phyloP scores from a whole-genome alignment of 2,797 vertebrate species.

The Chlorospingus semifuscus region DNA sequence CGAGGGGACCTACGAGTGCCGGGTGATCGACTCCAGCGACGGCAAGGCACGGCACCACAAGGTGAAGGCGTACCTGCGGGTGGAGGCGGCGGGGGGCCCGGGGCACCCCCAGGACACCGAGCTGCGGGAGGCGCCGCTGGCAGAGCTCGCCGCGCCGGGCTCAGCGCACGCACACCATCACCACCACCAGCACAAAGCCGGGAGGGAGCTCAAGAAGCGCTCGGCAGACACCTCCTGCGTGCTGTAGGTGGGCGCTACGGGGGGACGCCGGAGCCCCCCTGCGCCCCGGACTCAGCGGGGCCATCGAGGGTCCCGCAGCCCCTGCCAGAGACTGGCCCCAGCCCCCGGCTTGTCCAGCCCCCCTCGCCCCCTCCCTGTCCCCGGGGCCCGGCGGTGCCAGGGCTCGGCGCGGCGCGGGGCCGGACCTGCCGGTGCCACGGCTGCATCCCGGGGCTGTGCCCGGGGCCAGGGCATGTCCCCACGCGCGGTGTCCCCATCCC shows the following conservation, averaged over 20 bases:
- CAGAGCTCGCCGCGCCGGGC: slow-evolving; percentile 14
- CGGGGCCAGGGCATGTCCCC: background rate
- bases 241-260: slow-evolving; percentile 71
- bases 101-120: slow-evolving; percentile 66
- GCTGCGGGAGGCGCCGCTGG: slow-evolving; percentile 55
- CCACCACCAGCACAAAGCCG: slow-evolving; percentile 77
- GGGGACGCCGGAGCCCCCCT: background rate
- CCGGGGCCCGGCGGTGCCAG: background rate
- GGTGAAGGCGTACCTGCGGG: slow-evolving; percentile 89
- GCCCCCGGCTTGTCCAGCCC: background rate
- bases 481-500: rapidly evolving
- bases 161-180: slow-evolving; percentile 67
- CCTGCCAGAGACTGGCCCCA: slow-evolving; percentile 19
- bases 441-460: background rate
- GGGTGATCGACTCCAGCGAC: slow-evolving; percentile 91
- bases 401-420: background rate
- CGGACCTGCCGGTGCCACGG: background rate
- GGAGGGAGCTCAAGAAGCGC: slow-evolving; percentile 82
- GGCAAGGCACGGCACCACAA: slow-evolving; percentile 85
- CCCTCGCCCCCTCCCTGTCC: background rate
- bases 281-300: slow-evolving; percentile 45
- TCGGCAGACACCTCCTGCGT: slow-evolving; percentile 80
- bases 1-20: slow-evolving; percentile 93
- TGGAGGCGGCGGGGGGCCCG: slow-evolving; percentile 75
- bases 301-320: background rate